phyloP scores from a whole-genome alignment of 2,888 invertebrate genomes.

The Tachystola acroxantha region DNA sequence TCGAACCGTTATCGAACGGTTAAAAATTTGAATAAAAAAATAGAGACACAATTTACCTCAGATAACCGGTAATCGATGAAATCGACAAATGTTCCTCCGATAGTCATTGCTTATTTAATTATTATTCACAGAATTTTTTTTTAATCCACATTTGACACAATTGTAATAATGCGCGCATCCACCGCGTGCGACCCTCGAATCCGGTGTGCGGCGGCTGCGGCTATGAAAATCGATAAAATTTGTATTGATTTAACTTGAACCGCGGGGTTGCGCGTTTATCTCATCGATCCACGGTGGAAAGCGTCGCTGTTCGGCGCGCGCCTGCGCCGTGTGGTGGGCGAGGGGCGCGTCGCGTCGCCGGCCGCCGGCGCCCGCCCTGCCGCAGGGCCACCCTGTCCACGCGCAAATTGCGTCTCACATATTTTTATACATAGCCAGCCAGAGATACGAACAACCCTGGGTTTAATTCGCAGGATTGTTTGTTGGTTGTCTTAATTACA shows the following conservation, averaged over 20 bases:
- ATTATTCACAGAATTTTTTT: too few relatives aligned
- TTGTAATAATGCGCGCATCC: constrained; percentile 56
- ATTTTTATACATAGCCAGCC: constrained; percentile 1
- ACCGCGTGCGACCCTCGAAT: constrained; percentile 72
- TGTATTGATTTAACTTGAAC: constrained; percentile 82
- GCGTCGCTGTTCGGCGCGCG: constrained; percentile 41
- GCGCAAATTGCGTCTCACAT: constrained; percentile 46
- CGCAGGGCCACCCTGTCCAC: constrained; percentile 59
- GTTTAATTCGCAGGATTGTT: too few relatives aligned
- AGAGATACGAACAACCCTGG: too few relatives aligned
- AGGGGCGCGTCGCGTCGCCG: constrained; percentile 19
- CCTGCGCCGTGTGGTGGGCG: constrained; percentile 51
- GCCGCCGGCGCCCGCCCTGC: constrained; percentile 26
- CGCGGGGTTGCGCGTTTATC: constrained; percentile 88
- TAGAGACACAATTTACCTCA: constrained; percentile 17
- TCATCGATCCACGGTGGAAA: constrained; percentile 80
- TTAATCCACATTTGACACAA: constrained; percentile 15
- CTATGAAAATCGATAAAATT: constrained; percentile 86
- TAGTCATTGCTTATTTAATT: too few relatives aligned
- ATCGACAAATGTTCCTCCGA: background rate
- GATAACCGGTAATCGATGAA: constrained; percentile 8
- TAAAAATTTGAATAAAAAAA: constrained; percentile 2
- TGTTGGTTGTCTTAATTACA: too few relatives aligned
- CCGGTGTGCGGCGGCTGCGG: constrained; percentile 78
- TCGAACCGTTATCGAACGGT: background rate